phyloP scores from a whole-genome alignment of 2,888 invertebrate species.

The Andrena trimmerana region DNA sequence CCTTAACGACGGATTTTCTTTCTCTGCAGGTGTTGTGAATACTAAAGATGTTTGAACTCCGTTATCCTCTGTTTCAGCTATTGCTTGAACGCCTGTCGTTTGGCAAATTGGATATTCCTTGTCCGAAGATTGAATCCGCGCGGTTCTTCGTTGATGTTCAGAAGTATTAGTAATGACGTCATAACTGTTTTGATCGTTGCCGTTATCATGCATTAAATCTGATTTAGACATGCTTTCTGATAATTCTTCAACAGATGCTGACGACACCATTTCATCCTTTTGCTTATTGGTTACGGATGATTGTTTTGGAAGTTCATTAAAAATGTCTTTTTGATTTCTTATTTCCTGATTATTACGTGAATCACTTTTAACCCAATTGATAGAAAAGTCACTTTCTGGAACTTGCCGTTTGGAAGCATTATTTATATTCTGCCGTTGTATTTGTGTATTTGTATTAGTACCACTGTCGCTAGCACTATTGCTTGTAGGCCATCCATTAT shows the following conservation, averaged over 20 bases:
- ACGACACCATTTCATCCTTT: constrained; percentile 84
- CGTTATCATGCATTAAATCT: constrained; percentile 75
- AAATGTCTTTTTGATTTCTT: constrained; percentile 69
- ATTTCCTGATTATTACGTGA: constrained; percentile 70
- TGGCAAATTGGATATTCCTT: constrained; percentile 72
- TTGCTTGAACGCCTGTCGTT: constrained; percentile 79
- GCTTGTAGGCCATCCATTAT: constrained; percentile 91
- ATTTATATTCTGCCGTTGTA: constrained; percentile 77
- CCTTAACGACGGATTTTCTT: constrained; percentile 74
- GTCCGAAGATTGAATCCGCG: constrained; percentile 59
- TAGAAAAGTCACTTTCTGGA: constrained; percentile 81
- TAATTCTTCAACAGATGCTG: constrained; percentile 86
- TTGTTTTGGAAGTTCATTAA: constrained; percentile 74
- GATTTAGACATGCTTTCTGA: constrained; percentile 85
- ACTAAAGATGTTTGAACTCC: constrained; percentile 82
- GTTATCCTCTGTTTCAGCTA: constrained; percentile 81
- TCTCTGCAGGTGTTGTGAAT: constrained; percentile 78
- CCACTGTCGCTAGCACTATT: constrained; percentile 88
- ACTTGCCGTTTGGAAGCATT: constrained; percentile 66
- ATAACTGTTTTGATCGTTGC: constrained; percentile 51
- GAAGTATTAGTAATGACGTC: constrained; percentile 40
- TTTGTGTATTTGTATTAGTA: constrained; percentile 79
- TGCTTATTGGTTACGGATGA: constrained; percentile 82
- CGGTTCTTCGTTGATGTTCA: constrained; percentile 60
- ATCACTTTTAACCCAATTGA: constrained; percentile 83